Percentiles rank a stretch among this genome's conserved stretches.
Conservation (phyloP, 2,113 vertebrate genomes). For the Cariama cristata region DNA sequence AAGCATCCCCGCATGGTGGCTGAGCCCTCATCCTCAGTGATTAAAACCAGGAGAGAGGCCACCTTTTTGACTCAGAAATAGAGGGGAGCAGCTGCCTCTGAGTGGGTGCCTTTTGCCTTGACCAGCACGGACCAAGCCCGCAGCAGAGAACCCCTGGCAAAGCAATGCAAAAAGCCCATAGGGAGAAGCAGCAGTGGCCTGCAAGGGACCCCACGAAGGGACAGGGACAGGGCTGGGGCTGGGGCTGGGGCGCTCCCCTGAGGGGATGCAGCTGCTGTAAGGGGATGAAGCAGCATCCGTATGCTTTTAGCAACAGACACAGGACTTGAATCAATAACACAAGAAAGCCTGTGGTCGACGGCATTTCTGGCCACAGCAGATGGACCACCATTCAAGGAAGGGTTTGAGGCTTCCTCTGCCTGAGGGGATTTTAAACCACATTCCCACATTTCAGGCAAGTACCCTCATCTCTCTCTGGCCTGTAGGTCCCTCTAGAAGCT, state of each 20-base stretch:
- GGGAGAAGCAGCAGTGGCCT: not conserved
- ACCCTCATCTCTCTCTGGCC: slow-evolving; percentile 45
- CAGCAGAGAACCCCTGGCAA: not conserved
- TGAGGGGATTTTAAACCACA: slow-evolving; percentile 70
- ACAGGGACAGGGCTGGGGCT: not conserved
- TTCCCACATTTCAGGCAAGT: slow-evolving; percentile 64
- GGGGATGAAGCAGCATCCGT: slow-evolving; percentile 3
- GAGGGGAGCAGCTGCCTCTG: not conserved
- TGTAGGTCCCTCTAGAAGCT: slow-evolving; percentile 41
- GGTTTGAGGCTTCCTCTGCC: slow-evolving; percentile 73
- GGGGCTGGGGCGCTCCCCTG: not conserved
- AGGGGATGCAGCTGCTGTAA: slow-evolving; percentile 17
- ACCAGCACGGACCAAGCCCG: not conserved
- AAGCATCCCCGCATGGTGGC: not conserved
- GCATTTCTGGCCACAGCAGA: slow-evolving; percentile 70
- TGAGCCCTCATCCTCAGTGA: not conserved
- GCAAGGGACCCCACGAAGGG: not conserved
- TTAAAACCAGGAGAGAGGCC: not conserved
- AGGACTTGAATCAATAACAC: slow-evolving; percentile 70
- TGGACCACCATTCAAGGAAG: slow-evolving; percentile 73
- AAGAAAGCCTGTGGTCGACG: slow-evolving; percentile 58
- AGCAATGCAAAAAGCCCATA: not conserved
- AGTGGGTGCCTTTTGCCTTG: not conserved
- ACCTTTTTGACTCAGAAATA: not conserved
- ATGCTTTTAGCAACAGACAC: slow-evolving; percentile 55